These are phyloP conservation scores for Heptranchias perlo DNA, from an alignment of 2,113 vertebrate species.

Conservation along the genomic window DNA sequence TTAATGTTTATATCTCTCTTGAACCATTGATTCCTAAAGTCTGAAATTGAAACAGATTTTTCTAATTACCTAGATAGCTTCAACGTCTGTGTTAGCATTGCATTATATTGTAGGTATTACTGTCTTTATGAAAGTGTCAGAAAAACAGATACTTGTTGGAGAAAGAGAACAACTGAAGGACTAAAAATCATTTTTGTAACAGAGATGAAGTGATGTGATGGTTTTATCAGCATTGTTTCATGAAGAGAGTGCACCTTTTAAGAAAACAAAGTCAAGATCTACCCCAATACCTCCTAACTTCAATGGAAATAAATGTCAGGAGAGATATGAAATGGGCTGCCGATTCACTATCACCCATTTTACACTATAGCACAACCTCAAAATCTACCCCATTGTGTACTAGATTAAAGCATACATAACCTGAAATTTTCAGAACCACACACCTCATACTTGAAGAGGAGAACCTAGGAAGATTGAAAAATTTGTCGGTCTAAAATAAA, in stretches of 20 bases:
- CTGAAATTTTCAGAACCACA: neutral
- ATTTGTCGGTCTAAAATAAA: neutral
- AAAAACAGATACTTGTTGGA: neutral
- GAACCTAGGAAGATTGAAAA: neutral
- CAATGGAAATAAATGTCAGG: neutral
- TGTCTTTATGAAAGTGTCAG: neutral
- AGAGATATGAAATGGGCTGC: too few species aligned
- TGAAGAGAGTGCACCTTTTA: neutral
- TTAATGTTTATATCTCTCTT: too few species aligned
- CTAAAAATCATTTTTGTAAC: neutral
- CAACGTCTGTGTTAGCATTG: neutral
- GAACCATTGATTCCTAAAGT: too few species aligned
- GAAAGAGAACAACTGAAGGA: neutral
- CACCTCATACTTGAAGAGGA: neutral
- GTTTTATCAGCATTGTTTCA: neutral
- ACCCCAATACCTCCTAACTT: too few species aligned
- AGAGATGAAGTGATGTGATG: neutral
- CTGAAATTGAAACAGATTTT: too few species aligned
- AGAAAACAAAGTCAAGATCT: too few species aligned
- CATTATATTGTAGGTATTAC: neutral
- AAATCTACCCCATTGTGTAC: neutral
- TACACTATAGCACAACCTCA: neutral
- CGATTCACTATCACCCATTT: neutral
- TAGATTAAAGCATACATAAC: neutral
- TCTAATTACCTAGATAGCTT: too few species aligned